Conservation (phyloP, 92 coral and sea anemone genomes). For the Scolanthus callimorphus region DNA sequence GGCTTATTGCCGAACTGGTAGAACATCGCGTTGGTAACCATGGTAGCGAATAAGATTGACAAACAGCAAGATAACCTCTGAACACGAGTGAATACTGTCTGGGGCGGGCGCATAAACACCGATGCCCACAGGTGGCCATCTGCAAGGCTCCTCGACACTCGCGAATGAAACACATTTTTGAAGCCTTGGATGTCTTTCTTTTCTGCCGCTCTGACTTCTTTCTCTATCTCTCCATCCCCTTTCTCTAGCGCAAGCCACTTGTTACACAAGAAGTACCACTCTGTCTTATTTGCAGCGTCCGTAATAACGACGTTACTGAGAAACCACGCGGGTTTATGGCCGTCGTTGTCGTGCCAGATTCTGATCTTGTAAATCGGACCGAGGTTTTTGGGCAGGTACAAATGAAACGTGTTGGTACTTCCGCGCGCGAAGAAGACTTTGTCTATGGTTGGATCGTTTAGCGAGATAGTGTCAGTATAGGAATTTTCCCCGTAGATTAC, state of each 20-base stretch:
- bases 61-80: constrained; percentile 77
- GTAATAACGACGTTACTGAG: constrained; percentile 53
- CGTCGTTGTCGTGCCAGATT: constrained; percentile 87
- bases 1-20: constrained; percentile 64
- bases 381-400: constrained; percentile 48
- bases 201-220: constrained; percentile 54
- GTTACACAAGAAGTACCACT: constrained; percentile 70
- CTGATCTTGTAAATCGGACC: constrained; percentile 63
- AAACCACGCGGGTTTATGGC: constrained; percentile 80
- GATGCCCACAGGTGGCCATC: constrained; percentile 83
- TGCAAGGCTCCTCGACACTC: constrained; percentile 64
- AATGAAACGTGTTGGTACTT: constrained; percentile 61
- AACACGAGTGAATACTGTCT: constrained; percentile 62
- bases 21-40: constrained; percentile 86
- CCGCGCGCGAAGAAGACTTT: constrained; percentile 80
- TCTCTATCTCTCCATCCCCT: constrained; percentile 67
- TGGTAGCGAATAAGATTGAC: constrained; percentile 69
- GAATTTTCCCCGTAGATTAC: constrained; percentile 59
- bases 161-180: constrained; percentile 64
- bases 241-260: constrained; percentile 88
- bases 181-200: constrained; percentile 52
- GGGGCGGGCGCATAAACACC: constrained; percentile 73
- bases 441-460: constrained; percentile 29
- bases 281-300: constrained; percentile 43
- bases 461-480: constrained; percentile 50